phyloP scores from a whole-genome alignment of 2,113 vertebrate species.

The Myotis lucifugus region DNA sequence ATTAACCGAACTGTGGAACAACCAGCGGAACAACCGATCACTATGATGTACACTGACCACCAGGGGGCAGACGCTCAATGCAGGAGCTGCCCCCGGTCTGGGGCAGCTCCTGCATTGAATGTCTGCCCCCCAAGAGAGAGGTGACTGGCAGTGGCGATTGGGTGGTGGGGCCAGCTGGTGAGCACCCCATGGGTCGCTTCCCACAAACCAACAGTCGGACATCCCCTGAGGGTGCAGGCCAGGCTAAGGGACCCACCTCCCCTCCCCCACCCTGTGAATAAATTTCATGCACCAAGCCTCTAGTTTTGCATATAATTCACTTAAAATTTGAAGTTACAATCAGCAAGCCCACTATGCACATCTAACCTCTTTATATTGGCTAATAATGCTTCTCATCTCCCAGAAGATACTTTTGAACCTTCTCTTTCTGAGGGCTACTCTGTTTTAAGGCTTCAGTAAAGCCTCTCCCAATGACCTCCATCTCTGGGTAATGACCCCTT shows the following conservation, averaged over 20 bases:
- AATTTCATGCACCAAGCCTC: no score
- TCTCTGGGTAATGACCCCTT: not conserved
- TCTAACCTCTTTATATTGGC: not conserved
- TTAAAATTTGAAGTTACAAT: not conserved
- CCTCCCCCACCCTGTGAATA: no score
- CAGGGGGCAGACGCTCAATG: no score
- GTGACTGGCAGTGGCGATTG: accelerated
- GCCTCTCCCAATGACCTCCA: not conserved
- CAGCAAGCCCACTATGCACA: not conserved
- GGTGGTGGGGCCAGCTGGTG: accelerated
- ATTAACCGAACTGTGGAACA: accelerated
- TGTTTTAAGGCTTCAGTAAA: not conserved
- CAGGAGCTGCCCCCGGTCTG: no score
- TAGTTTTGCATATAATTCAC: not conserved
- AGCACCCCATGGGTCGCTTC: no score
- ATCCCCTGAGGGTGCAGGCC: no score
- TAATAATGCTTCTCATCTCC: not conserved
- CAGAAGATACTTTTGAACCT: not conserved
- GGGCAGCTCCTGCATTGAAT: no score
- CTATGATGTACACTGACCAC: no score
- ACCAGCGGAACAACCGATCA: no score
- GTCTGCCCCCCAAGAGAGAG: no score
- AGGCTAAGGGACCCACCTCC: no score
- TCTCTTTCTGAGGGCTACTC: not conserved
- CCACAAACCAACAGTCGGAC: no score